These are phyloP conservation scores for Uria aalge DNA, from an alignment of 2,113 vertebrate genomes.

Conservation along the genomic window DNA sequence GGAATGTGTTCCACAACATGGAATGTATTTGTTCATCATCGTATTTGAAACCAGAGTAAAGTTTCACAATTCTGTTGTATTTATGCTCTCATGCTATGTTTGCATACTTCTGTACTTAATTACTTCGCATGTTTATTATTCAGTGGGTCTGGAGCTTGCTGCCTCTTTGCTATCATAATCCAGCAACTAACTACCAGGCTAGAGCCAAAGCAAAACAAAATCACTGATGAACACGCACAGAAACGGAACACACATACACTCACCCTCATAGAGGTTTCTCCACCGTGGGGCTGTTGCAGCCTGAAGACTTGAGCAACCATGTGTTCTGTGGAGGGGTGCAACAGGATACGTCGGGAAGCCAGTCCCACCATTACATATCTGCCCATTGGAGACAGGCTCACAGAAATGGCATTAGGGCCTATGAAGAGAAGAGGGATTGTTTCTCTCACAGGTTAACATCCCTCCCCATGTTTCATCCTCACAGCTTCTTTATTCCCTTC, in stretches of 20 bases:
- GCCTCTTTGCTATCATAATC: not conserved
- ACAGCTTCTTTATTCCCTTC: not conserved
- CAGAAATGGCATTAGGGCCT: conserved; percentile 98
- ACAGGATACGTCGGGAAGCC: conserved; percentile 93
- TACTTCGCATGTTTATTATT: not conserved
- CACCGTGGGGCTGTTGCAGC: conserved; percentile 95
- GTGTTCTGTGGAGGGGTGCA: conserved; percentile 97
- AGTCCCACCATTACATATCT: conserved; percentile 97
- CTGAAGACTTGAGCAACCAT: conserved; percentile 99
- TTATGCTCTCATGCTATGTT: not conserved
- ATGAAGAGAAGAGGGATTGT: not conserved
- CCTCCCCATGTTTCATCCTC: not conserved
- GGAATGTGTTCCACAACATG: not conserved
- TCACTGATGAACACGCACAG: not conserved
- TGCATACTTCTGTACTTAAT: not conserved
- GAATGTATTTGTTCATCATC: not conserved
- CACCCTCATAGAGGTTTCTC: conserved; percentile 97
- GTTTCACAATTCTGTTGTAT: not conserved
- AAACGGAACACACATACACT: conserved; percentile 47
- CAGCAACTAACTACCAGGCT: not conserved
- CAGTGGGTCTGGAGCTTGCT: not conserved
- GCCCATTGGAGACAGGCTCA: conserved; percentile 97
- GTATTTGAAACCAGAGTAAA: not conserved
- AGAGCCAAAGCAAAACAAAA: not conserved
- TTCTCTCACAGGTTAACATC: not conserved